Conservation (phyloP, 2,888 invertebrate species). For the Pollenia griseotomentosa region DNA sequence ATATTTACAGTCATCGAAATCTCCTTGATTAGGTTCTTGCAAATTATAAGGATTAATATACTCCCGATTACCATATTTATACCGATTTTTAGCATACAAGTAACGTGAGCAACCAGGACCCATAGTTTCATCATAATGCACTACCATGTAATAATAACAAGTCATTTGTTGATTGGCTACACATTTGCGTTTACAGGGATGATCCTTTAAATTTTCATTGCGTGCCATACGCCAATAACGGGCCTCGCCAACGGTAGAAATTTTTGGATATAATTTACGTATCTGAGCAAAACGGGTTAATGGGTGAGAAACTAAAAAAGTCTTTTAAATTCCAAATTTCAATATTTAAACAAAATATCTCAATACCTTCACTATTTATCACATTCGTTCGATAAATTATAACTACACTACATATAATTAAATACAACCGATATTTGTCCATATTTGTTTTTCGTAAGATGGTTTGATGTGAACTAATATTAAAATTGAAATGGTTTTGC, state of each 20-base stretch:
- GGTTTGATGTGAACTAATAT: constrained; percentile 48
- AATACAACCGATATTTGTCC: constrained; percentile 39
- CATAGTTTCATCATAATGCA: constrained; percentile 82
- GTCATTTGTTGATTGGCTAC: constrained; percentile 78
- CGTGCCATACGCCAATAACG: constrained; percentile 77
- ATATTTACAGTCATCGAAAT: constrained; percentile 79
- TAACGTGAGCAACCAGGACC: constrained; percentile 79
- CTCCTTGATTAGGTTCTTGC: constrained; percentile 24
- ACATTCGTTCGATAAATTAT: constrained; percentile 41
- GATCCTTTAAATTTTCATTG: constrained; percentile 75
- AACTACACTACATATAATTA: constrained; percentile 33
- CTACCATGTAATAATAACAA: constrained; percentile 81
- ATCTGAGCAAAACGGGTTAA: constrained; percentile 76
- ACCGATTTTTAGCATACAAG: constrained; percentile 78
- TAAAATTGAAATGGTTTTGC: constrained; percentile 21
- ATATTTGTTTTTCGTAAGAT: constrained; percentile 30
- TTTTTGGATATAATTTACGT: constrained; percentile 78
- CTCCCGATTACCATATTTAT: constrained; percentile 76
- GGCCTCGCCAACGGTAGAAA: constrained; percentile 74
- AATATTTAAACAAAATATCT: background rate
- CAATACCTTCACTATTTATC: constrained; percentile 67
- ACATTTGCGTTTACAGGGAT: constrained; percentile 81
- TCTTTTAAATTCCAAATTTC: too few species aligned
- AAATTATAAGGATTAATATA: constrained; percentile 76
- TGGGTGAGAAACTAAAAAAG: too few species aligned